A percentile compares a stretch with the other conserved stretches of the same genome.
Evolutionary conservation across 2,888 invertebrate genomes (phyloP).

Genomic region (Ophioninae sp.): DNA sequence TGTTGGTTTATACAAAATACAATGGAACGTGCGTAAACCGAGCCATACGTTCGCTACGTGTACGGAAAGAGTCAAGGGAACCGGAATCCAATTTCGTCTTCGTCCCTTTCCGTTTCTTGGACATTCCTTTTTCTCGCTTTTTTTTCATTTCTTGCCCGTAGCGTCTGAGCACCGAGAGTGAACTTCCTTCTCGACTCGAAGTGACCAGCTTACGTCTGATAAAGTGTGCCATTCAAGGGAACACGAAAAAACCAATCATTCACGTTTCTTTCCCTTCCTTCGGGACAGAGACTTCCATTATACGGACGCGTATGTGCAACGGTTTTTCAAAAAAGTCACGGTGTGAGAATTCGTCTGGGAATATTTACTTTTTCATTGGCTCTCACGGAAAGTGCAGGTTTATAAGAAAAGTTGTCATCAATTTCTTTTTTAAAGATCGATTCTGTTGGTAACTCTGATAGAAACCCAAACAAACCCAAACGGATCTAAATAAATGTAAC

Average conservation of each 20-base stretch:
- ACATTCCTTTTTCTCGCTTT: conserved; percentile 38
- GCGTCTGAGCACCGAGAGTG: conserved; percentile 11
- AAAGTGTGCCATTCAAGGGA: conserved; percentile 34
- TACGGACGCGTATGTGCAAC: not conserved
- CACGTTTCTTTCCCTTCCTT: conserved; percentile 29
- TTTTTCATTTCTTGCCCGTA: not conserved
- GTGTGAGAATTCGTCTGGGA: not conserved
- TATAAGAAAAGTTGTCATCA: conserved; percentile 43
- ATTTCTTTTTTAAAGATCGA: not conserved
- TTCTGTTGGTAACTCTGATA: too few species aligned
- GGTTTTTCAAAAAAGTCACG: not conserved
- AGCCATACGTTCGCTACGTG: not conserved
- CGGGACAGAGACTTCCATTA: not conserved
- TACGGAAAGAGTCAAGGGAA: conserved; percentile 37
- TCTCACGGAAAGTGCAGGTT: not conserved
- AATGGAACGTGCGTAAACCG: conserved; percentile 19
- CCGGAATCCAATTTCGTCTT: conserved; percentile 58
- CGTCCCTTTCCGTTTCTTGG: conserved; percentile 46
- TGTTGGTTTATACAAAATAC: not conserved
- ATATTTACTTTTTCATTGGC: not conserved
- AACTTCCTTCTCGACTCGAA: conserved; percentile 33
- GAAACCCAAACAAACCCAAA: too few species aligned
- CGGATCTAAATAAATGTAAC: too few species aligned
- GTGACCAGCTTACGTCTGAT: conserved; percentile 48
- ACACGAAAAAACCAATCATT: conserved; percentile 31